Evolutionary conservation across 2,888 invertebrate genomes (phyloP).

Genomic region (Trachelus iudaicus): DNA sequence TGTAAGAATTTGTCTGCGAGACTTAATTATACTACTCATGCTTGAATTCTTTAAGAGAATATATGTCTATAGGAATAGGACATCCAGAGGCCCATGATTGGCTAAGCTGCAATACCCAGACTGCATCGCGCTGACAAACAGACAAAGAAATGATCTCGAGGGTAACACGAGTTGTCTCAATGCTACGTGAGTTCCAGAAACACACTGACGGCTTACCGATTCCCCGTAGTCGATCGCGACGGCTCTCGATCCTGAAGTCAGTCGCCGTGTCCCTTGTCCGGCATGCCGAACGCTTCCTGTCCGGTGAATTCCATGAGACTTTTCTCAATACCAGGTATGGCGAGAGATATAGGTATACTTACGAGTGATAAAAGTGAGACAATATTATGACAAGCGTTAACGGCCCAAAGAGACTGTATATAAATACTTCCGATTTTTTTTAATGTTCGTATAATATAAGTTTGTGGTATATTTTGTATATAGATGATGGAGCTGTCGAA

Average conservation of each 20-base stretch:
- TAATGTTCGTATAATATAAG: neutral
- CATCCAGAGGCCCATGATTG: neutral
- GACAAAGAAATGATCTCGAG: slow-evolving; percentile 21
- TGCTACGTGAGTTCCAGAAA: slow-evolving; percentile 57
- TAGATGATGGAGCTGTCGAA: neutral
- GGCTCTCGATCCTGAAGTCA: slow-evolving; percentile 13
- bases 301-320: slow-evolving; percentile 29
- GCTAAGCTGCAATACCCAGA: neutral
- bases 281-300: slow-evolving; percentile 41
- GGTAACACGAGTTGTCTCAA: slow-evolving; percentile 29
- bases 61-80: neutral
- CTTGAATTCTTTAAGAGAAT: neutral
- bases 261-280: slow-evolving; percentile 34
- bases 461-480: neutral
- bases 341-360: neutral
- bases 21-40: neutral
- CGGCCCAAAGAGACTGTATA: neutral
- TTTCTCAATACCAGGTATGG: slow-evolving; percentile 20
- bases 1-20: neutral
- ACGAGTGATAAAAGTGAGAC: neutral
- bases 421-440: neutral
- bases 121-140: neutral
- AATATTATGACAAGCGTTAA: neutral
- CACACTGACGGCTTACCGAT: slow-evolving; percentile 51
- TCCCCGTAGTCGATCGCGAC: slow-evolving; percentile 18